phyloP scores from a whole-genome alignment of 1,140 invertebrate genomes.

The Ridgeia piscesae region DNA sequence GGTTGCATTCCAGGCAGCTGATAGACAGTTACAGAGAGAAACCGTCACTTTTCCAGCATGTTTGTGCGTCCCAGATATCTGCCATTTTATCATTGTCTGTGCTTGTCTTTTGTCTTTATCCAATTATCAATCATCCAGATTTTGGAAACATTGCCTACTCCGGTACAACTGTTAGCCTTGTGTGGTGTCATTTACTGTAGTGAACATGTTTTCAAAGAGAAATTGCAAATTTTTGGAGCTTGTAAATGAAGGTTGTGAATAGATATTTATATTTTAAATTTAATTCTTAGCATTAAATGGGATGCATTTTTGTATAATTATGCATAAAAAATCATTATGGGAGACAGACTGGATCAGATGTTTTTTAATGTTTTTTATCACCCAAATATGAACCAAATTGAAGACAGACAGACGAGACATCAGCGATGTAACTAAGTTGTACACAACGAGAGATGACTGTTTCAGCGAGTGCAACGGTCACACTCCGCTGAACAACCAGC shows the following conservation, averaged over 20 bases:
- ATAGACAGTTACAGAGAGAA: not conserved
- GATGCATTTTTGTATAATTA: not conserved
- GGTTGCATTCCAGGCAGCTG: not conserved
- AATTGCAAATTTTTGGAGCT: not conserved
- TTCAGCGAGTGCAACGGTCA: conserved; percentile 70
- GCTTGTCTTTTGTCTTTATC: not conserved
- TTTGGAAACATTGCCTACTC: not conserved
- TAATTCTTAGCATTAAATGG: not conserved
- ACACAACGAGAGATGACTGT: not conserved
- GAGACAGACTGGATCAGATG: not conserved
- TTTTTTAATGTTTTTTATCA: not conserved
- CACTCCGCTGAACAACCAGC: conserved; percentile 55
- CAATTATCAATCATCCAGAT: not conserved
- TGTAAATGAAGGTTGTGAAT: not conserved
- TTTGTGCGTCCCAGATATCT: not conserved
- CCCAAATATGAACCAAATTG: not conserved
- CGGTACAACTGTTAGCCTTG: not conserved
- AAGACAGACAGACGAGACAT: not conserved
- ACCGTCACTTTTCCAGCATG: not conserved
- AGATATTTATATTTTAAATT: not conserved
- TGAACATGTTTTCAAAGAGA: not conserved
- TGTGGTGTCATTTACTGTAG: not conserved
- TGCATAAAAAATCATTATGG: not conserved
- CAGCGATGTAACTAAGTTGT: not conserved
- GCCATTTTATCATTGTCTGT: not conserved